phyloP scores from a whole-genome alignment of 2,888 invertebrate genomes.

The Leucania comma region DNA sequence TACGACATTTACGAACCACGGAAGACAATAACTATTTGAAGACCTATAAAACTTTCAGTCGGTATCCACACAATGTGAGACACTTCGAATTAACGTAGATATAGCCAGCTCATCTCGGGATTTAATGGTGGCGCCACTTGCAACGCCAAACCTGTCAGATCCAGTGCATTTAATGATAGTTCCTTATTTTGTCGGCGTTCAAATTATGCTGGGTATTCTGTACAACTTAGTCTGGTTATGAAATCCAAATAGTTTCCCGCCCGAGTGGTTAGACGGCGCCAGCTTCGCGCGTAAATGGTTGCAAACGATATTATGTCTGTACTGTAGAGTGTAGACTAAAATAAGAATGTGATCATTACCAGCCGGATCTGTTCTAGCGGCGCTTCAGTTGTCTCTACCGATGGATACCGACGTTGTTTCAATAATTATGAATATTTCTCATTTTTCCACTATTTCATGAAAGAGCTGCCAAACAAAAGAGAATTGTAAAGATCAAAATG shows the following conservation, averaged over 20 bases:
- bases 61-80: conserved; percentile 42
- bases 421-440: conserved; percentile 49
- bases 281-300: conserved; percentile 58
- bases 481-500: conserved; percentile 18
- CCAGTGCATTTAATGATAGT: conserved; percentile 10
- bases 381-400: conserved; percentile 44
- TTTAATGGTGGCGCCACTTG: conserved; percentile 32
- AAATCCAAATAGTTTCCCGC: conserved; percentile 55
- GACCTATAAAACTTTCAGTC: conserved; percentile 53
- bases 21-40: conserved; percentile 53
- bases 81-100: conserved; percentile 37
- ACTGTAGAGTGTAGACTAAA: conserved; percentile 56
- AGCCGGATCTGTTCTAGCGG: conserved; percentile 62
- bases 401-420: conserved; percentile 35
- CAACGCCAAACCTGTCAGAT: conserved; percentile 1
- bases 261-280: conserved; percentile 52
- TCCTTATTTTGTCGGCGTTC: background rate
- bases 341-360: conserved; percentile 65
- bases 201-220: conserved; percentile 16
- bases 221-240: conserved; percentile 41
- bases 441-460: conserved; percentile 30
- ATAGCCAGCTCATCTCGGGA: conserved; percentile 17
- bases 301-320: conserved; percentile 57
- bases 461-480: conserved; percentile 33
- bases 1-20: conserved; percentile 57